phyloP scores from a whole-genome alignment of 2,888 invertebrate genomes.

The Nowickia ferox region DNA sequence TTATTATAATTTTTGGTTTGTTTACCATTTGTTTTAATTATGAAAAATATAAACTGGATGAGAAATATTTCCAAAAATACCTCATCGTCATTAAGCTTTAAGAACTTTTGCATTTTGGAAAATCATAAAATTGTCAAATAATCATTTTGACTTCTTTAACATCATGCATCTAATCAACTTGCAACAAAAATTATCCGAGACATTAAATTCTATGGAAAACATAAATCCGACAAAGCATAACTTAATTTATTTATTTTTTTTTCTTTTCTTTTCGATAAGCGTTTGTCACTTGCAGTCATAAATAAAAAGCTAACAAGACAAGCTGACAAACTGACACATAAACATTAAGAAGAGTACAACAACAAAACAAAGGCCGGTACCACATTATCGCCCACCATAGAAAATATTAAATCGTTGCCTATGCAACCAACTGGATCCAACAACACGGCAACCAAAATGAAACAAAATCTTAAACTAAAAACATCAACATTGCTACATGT shows the following conservation, averaged over 20 bases:
- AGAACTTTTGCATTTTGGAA: background rate
- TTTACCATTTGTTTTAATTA: background rate
- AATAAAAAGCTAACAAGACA: conserved; percentile 68
- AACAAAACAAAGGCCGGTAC: conserved; percentile 7
- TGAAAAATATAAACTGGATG: too few species aligned
- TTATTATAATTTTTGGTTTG: background rate
- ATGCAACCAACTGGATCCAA: conserved; percentile 54
- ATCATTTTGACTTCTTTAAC: background rate
- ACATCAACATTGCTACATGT: conserved; percentile 15
- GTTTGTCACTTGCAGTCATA: conserved; percentile 70
- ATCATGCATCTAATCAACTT: conserved; percentile 22
- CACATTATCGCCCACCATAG: conserved; percentile 48
- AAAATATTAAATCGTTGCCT: conserved; percentile 64
- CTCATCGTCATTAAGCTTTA: too few species aligned
- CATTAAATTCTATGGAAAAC: conserved; percentile 30
- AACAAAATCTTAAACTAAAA: conserved; percentile 30
- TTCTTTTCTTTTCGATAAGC: conserved; percentile 59
- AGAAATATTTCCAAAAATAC: too few species aligned
- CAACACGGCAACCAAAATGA: conserved; percentile 24
- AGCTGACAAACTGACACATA: conserved; percentile 37
- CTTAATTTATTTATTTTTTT: conserved; percentile 37
- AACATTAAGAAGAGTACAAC: conserved; percentile 19
- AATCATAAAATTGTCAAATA: too few species aligned
- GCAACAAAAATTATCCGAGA: conserved; percentile 18
- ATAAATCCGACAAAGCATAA: conserved; percentile 36